Evolutionary conservation across 2,888 invertebrate genomes (phyloP).

Genomic region (Belgica antarctica): DNA sequence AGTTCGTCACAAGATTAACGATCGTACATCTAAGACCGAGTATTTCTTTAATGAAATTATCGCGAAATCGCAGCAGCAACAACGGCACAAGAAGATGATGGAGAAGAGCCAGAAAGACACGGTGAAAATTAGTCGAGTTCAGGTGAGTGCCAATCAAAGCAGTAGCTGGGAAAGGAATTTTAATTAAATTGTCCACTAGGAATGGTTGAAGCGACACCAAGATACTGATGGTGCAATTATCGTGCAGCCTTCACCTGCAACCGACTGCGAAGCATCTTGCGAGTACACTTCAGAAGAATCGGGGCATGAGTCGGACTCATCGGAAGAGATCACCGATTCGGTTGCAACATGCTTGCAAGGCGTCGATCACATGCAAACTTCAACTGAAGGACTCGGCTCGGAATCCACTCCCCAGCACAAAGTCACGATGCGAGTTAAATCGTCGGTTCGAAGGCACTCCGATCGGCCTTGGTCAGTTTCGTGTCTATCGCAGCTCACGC

Average conservation of each 20-base stretch:
- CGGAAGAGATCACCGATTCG: slow-evolving; percentile 75
- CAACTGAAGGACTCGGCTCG: slow-evolving; percentile 57
- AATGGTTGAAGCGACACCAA: slow-evolving; percentile 55
- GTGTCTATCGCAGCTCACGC: slow-evolving; percentile 72
- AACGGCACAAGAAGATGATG: slow-evolving; percentile 36
- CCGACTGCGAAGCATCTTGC: slow-evolving; percentile 79
- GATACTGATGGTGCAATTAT: slow-evolving; percentile 45
- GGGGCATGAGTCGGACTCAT: slow-evolving; percentile 68
- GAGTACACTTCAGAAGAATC: slow-evolving; percentile 73
- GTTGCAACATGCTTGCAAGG: slow-evolving; percentile 64
- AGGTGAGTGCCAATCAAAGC: slow-evolving; percentile 48
- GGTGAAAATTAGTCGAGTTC: slow-evolving; percentile 54
- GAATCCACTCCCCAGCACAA: slow-evolving; percentile 58
- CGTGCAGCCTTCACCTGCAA: slow-evolving; percentile 46
- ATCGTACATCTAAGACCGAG: slow-evolving; percentile 27
- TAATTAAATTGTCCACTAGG: slow-evolving; percentile 47
- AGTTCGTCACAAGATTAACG: slow-evolving; percentile 59
- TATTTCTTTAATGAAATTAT: slow-evolving; percentile 50
- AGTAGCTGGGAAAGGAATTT: background rate
- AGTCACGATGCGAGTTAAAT: slow-evolving; percentile 59
- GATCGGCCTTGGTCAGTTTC: slow-evolving; percentile 86
- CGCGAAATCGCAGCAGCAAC: slow-evolving; percentile 29
- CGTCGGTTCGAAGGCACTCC: slow-evolving; percentile 52
- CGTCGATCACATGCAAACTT: slow-evolving; percentile 55
- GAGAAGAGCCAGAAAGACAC: slow-evolving; percentile 51